Base-by-base conservation (phyloP, 2,888 invertebrate genomes). In the Acheta domesticus region DNA sequence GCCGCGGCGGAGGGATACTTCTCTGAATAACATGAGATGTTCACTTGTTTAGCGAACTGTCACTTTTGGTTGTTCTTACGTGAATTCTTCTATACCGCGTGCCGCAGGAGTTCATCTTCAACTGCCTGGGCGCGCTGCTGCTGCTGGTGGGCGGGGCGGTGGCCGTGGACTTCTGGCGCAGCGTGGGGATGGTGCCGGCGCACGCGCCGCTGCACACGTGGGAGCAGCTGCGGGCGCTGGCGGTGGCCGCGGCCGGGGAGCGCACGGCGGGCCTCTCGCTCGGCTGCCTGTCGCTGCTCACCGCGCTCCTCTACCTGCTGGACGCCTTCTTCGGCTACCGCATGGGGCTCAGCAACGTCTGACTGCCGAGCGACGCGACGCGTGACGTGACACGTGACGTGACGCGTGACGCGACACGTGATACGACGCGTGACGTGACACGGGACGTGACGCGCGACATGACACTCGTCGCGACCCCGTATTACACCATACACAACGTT, bases 141-240 rank as follows among this genome's bases (percentile, higher is more conserved):
- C 74, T 82, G n/a, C 75, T 82, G 50, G 12, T 81, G 8, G 76
- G 78, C 23, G 82, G 82, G 48, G 78, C 82, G 73, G 80, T 82
- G 21, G 82, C 82, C n/a, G 80, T 82, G 75, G 82, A 82, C 78
- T 82, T 82, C 75, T 82, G 82, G 82, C 80, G 82, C 21, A 79
- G 80, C 11, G 82, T 82, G 48, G 81, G 81, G 11, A 74, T 82
- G 36, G 79, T 81, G 2, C 81, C 82, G 14, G 80, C 81, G 21
- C 79, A 80, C 19, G 79, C 81, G 12, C 79, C 79, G 23, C 77
- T 78, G 8, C 79, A 74, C 20, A 75, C 79, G 20, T 82, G 80
- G 80, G 81, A 79, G 75, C 78, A 79, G 2, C 78, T 81, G 21
- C 75, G 81, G 21, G 78, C 80, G n/a, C 79, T 80, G 14, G 78